Evolutionary conservation across 1,140 invertebrate genomes (phyloP).

Genomic region (Anthonomus grandis): DNA sequence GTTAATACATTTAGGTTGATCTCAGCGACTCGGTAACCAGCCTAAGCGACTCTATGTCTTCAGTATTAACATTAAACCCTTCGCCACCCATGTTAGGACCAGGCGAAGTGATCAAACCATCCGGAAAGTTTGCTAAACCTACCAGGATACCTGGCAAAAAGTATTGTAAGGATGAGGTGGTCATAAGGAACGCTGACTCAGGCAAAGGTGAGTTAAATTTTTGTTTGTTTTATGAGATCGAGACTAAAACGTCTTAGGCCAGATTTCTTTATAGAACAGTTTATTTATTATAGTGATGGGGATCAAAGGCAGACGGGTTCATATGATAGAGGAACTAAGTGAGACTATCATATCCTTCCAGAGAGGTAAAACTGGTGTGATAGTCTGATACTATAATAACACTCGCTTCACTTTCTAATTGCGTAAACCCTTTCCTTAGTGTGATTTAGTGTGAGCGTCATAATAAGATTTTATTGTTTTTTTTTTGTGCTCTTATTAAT

Average conservation of each 20-base stretch:
- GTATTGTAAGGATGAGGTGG: slow-evolving; percentile 90
- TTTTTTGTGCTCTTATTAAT: no score
- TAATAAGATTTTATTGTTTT: no score
- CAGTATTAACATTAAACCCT: slow-evolving; percentile 48
- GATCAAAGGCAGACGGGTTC: slow-evolving; percentile 93
- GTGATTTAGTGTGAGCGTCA: slow-evolving; percentile 12
- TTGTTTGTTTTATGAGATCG: not conserved
- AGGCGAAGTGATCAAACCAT: slow-evolving; percentile 81
- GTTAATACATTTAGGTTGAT: slow-evolving; percentile 36
- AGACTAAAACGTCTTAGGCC: no score
- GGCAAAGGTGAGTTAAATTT: slow-evolving; percentile 90
- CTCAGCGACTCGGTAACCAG: slow-evolving; percentile 40
- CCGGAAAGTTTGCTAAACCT: slow-evolving; percentile 84
- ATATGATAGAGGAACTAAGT: slow-evolving; percentile 96
- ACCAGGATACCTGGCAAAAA: slow-evolving; percentile 87
- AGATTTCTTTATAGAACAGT: no score
- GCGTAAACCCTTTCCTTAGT: slow-evolving; percentile 1
- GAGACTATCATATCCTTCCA: slow-evolving; percentile 98
- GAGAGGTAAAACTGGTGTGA: slow-evolving; percentile 68
- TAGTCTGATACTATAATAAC: slow-evolving; percentile 20
- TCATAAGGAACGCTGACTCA: slow-evolving; percentile 89
- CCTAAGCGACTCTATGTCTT: slow-evolving; percentile 40
- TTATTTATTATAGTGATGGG: slow-evolving; percentile 84
- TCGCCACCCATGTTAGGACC: slow-evolving; percentile 61
- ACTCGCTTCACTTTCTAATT: slow-evolving; percentile 16